Base-by-base conservation (phyloP, 2,888 invertebrate genomes). In the Morpho deidamia region DNA sequence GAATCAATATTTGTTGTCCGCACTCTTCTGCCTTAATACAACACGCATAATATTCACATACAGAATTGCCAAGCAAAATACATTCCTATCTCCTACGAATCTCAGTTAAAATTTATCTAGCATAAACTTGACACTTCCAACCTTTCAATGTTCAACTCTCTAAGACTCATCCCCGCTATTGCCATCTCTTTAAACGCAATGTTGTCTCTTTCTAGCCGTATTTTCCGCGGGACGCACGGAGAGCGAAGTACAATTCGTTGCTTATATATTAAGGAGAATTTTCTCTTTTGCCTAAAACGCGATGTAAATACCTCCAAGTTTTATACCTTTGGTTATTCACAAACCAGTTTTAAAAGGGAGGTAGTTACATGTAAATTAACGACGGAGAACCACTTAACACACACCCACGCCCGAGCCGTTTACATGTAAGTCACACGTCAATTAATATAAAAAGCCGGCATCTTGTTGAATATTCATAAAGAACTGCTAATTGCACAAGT, bases 1-100 rank as follows among this genome's bases (percentile, higher is more conserved):
- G 86, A 90, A 90, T 90, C 90, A 90, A 90, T 90, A 90, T 90
- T 90, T 90, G 90, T 89, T 83, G 89, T 90, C 86, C 85, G 88
- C 76, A 86, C 89, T 89, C 88, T 88, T 89, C 89, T 88, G 81
- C 82, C 86, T 83, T 87, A 81, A 81, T 87, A 87, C 78, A 81
- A 83, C 86, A 89, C 88, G 88, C 88, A 88, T 82, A 81, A 80
- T 81, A 72, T 81, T 78, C 81, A 81, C 78, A 81, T 72, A 74
- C 63, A 62, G 11, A 32, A 8, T 9, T 1, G 1, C 43, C 32
- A 55, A 51, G 0, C 39, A 0, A 68, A 61, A 60, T 37, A 50
- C 11, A 48, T 69, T 66, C 55, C 12, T 66, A 60, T 14, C 0
- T 0, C 1, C 0, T 0, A 0, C 1, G 0, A 0, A 10, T 56